Conservation (phyloP, 1,140 invertebrate genomes). For the Nasonia longicornis region DNA sequence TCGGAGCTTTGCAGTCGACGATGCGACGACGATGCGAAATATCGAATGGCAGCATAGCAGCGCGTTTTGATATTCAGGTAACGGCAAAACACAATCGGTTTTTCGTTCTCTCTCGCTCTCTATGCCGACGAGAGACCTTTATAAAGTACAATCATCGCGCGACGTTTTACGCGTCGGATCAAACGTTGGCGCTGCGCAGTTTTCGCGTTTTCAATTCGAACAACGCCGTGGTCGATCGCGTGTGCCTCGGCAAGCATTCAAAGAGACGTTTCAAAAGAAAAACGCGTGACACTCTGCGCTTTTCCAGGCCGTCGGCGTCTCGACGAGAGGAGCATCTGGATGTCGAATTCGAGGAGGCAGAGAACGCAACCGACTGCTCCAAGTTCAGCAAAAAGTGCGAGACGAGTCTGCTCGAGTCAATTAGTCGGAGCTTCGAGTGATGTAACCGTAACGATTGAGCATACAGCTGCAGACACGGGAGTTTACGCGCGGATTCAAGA, state of each 20-base stretch:
- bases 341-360: conserved; percentile 61
- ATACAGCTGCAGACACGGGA: neutral
- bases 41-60: neutral
- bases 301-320: conserved; percentile 67
- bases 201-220: too few relatives aligned
- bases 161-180: too few relatives aligned
- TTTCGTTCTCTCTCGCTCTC: neutral
- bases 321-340: conserved; percentile 57
- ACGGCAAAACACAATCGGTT: neutral
- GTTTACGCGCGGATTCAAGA: neutral
- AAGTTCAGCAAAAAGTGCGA: conserved; percentile 60
- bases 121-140: neutral
- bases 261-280: neutral
- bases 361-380: conserved; percentile 62
- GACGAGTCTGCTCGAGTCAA: conserved; percentile 63
- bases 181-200: too few relatives aligned
- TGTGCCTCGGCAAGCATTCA: too few relatives aligned
- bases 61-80: neutral
- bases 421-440: conserved; percentile 49
- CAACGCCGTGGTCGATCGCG: too few relatives aligned
- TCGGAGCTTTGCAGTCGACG: neutral
- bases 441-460: neutral
- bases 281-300: neutral
- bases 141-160: neutral
- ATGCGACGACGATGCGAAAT: neutral